These are phyloP conservation scores for Symphodus melops DNA, from an alignment of 2,113 vertebrate species.

Conservation along the genomic window DNA sequence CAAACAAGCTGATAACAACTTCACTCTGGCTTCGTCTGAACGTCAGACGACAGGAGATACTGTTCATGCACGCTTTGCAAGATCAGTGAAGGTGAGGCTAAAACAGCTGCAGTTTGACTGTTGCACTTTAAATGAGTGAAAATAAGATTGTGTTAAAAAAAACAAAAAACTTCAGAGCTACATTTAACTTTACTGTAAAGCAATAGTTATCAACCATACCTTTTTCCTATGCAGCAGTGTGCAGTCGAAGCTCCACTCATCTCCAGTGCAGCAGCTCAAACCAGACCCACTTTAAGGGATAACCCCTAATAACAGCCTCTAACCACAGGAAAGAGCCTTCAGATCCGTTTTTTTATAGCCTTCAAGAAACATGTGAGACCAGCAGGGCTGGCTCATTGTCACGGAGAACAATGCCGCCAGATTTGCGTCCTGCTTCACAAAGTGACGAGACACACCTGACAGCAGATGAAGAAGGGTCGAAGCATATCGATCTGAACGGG, in stretches of 20 bases:
- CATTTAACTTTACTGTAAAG: not conserved
- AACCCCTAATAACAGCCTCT: not conserved
- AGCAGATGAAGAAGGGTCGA: constrained; percentile 15
- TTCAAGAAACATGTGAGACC: constrained; percentile 51
- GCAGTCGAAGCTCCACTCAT: not conserved
- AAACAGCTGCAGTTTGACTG: not conserved
- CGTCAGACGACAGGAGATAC: too few species aligned
- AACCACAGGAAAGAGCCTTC: constrained; percentile 40
- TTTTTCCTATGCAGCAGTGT: not conserved
- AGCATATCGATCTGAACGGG: constrained; percentile 6
- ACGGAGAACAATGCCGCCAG: constrained; percentile 67
- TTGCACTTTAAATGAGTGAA: not conserved
- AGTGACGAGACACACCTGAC: constrained; percentile 36
- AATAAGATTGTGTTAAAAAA: not conserved
- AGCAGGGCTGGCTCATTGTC: constrained; percentile 55
- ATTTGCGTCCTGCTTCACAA: constrained; percentile 68
- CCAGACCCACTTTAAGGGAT: constrained; percentile 12
- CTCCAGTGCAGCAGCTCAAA: constrained; percentile 16
- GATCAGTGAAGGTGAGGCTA: not conserved
- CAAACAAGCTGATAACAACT: not conserved
- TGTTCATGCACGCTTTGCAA: not conserved
- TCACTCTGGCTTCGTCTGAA: not conserved
- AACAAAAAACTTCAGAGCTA: not conserved
- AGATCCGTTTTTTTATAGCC: constrained; percentile 25
- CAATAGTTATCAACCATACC: not conserved